These are phyloP conservation scores for Pseudopipra pipra DNA, from an alignment of 2,113 vertebrate genomes.

Conservation along the genomic window DNA sequence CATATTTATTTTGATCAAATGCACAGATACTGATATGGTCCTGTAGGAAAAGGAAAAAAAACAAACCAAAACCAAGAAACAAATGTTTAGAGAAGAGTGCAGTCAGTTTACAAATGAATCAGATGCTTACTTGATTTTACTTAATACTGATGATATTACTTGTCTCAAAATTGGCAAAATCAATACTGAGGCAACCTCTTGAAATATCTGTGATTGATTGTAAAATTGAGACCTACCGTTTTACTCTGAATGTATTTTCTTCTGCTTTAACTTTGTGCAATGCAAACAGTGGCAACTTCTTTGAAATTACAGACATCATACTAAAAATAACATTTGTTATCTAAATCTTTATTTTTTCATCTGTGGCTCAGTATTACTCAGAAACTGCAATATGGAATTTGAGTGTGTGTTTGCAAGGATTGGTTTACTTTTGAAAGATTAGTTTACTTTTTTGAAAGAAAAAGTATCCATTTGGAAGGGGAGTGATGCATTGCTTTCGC, in stretches of 20 bases:
- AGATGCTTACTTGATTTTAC: not conserved
- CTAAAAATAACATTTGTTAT: not conserved
- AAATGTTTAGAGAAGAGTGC: not conserved
- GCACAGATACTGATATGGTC: not conserved
- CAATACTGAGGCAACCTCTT: not conserved
- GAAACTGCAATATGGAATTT: not conserved
- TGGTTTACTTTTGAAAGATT: not conserved
- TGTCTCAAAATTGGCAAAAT: not conserved
- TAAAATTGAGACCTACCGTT: not conserved
- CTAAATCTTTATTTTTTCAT: not conserved
- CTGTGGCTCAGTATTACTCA: not conserved
- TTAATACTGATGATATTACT: not conserved
- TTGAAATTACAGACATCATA: not conserved
- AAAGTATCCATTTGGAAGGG: not conserved
- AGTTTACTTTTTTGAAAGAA: not conserved
- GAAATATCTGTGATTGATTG: not conserved
- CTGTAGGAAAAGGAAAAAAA: rapidly evolving
- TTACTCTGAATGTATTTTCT: not conserved
- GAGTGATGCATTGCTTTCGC: not conserved
- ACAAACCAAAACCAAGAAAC: rapidly evolving
- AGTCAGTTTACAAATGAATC: not conserved
- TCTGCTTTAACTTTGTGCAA: not conserved
- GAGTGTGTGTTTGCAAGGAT: not conserved
- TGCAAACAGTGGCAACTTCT: not conserved
- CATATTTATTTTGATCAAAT: not conserved